These are phyloP conservation scores for Strigamia transsilvanica DNA, from an alignment of 2,888 invertebrate species.

Conservation along the genomic window DNA sequence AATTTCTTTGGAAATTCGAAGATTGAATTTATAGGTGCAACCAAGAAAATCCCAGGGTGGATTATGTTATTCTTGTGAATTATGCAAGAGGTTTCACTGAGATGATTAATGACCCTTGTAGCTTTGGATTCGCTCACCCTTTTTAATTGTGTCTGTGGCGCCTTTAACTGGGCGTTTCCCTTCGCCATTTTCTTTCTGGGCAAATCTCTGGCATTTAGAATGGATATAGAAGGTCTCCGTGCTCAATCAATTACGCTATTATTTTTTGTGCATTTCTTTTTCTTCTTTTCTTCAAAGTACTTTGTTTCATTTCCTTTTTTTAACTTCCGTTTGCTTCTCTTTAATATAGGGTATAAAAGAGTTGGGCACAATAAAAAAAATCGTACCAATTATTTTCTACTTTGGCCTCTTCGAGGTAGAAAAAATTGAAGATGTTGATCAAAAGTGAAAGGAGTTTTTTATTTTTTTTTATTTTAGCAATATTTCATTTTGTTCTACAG, in stretches of 20 bases:
- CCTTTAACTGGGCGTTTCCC: conserved; percentile 37
- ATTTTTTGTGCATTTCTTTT: background rate
- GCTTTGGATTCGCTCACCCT: conserved; percentile 39
- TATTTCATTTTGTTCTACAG: conserved; percentile 16
- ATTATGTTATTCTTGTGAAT: conserved; percentile 27
- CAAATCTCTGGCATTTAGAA: conserved; percentile 47
- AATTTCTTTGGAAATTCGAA: background rate
- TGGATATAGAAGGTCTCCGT: conserved; percentile 43
- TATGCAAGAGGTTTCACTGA: conserved; percentile 37
- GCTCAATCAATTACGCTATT: conserved; percentile 39
- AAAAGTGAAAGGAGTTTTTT: background rate
- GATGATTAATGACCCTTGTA: conserved; percentile 48
- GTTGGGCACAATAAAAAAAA: background rate
- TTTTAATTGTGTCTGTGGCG: conserved; percentile 42
- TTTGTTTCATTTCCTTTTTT: background rate
- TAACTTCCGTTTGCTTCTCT: background rate
- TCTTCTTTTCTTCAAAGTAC: background rate
- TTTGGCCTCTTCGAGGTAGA: background rate
- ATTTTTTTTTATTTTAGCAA: background rate
- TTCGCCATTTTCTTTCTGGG: background rate
- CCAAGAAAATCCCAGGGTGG: conserved; percentile 17
- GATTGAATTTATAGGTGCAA: background rate
- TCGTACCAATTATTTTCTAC: conserved; percentile 43
- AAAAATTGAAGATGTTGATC: conserved; percentile 33
- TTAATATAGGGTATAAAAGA: conserved; percentile 29